A percentile compares a stretch with the other conserved stretches of the same genome.
phyloP scores from a whole-genome alignment of 2,888 invertebrate genomes.

The Chirona hameri region DNA sequence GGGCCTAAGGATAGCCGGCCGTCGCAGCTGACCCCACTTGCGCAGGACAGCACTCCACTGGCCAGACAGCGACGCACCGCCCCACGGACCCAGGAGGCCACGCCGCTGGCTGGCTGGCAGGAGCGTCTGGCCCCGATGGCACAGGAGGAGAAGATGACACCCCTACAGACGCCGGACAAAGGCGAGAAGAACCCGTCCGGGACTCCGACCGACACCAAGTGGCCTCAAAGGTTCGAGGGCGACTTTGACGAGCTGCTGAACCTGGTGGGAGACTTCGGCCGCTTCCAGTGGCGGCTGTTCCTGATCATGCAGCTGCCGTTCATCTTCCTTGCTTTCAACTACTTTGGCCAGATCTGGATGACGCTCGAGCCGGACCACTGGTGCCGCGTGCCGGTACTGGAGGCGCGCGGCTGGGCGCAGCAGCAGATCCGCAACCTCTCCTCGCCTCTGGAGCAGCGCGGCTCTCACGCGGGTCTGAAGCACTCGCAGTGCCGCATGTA shows the following conservation, averaged over 20 bases:
- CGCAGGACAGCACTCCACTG: no score
- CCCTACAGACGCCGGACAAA: no score
- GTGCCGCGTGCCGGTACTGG: conserved; percentile 72
- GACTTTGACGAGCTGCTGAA: conserved; percentile 82
- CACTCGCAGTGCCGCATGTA: conserved; percentile 72
- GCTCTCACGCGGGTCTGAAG: neutral
- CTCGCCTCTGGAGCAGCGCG: conserved; percentile 56
- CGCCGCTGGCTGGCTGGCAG: no score
- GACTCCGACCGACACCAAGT: no score
- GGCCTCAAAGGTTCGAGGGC: neutral
- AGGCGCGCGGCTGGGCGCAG: conserved; percentile 56
- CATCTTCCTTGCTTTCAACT: conserved; percentile 46
- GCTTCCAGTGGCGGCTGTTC: conserved; percentile 58
- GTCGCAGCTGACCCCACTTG: no score
- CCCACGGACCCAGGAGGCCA: no score
- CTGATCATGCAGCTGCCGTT: conserved; percentile 62
- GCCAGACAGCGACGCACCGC: no score
- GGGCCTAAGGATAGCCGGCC: no score
- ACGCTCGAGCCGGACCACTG: conserved; percentile 81
- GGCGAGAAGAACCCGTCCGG: no score
- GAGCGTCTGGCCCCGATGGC: no score
- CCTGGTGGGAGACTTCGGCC: conserved; percentile 77
- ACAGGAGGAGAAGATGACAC: no score
- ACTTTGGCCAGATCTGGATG: conserved; percentile 28
- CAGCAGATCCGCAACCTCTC: conserved; percentile 56